Evolutionary conservation across 2,888 invertebrate species (phyloP).

Genomic region (Tenodera sinensis): DNA sequence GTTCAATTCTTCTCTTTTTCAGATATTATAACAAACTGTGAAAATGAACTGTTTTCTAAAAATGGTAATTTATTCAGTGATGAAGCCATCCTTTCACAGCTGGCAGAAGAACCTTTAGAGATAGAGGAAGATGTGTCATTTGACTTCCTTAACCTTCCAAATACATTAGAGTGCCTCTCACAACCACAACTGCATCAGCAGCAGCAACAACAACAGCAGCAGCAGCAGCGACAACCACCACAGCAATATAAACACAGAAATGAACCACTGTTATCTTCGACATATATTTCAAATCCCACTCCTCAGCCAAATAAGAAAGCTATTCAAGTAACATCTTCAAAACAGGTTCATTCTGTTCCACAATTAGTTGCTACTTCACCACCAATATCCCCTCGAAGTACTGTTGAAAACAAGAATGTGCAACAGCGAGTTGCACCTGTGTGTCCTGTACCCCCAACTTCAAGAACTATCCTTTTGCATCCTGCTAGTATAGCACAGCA

Average conservation of each 20-base stretch:
- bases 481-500: not conserved
- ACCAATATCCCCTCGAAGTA: not conserved
- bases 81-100: constrained; percentile 48
- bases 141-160: constrained; percentile 45
- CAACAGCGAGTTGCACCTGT: not conserved
- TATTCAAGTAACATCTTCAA: constrained; percentile 14
- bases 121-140: constrained; percentile 48
- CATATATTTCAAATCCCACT: not conserved
- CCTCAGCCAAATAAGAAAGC: not conserved
- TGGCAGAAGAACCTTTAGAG: constrained; percentile 46
- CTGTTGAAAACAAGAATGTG: not conserved
- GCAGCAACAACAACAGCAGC: constrained; percentile 28
- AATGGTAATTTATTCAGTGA: constrained; percentile 51
- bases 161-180: constrained; percentile 36
- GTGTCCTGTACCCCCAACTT: not conserved
- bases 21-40: constrained; percentile 66
- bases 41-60: constrained; percentile 61
- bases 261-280: not conserved
- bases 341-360: not conserved
- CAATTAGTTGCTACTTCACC: not conserved
- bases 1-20: constrained; percentile 38
- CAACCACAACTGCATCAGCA: constrained; percentile 34
- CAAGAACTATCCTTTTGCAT: not conserved
- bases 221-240: constrained; percentile 12
- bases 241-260: constrained; percentile 9